Evolutionary conservation across 1,140 invertebrate species (phyloP), one percentile per base, ranked within the genome.

Genomic region (Tetramorium parvispinum): DNA sequence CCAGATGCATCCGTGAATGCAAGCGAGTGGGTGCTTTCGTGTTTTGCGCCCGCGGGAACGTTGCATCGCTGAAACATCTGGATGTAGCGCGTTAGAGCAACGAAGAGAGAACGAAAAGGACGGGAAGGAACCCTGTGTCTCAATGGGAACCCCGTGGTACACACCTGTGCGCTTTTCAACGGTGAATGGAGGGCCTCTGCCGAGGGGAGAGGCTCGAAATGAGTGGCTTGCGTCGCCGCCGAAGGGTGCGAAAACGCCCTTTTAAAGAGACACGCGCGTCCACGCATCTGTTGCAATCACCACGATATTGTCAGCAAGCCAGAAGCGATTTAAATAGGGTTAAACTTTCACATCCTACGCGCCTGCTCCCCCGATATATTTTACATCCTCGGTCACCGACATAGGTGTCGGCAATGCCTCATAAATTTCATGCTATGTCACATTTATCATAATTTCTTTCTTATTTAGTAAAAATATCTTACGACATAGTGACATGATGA

Each of bases 11-110:
- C 61, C 75, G 11, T 43, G 32, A 24, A 51, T 63, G 7, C 27
- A 32, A 49, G 4, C 24, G 46, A 51, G 37, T 66, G 24, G 57
- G 24, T 85, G 75, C 81, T 37, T 61, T 75, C 59, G 71, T 89
- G 73, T 89, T 78, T 70, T 87, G 79, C 51, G 85, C 78, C 79
- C 66, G 85, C 85, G 91, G 91, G 86, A 89, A 59, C 70, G 87
- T 88, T 87, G 81, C 88, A 86, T 91, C 91, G 87, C 81, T 89
- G 86, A 92, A 88, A 88, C 91, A 94, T 93, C 93, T 92, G 92
- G 88, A 89, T 89, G 68, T 46, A n/a, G 49, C n/a, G 40, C 18
- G 13, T 21, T 32, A 43, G n/a, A 40, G 51, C 16, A 65, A 63
- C n/a, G 21, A 63, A 32, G 37, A 18, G 55, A 11, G 55, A 68